phyloP scores from a whole-genome alignment of 2,797 vertebrate species.

The Melanotaenia pygmaea region DNA sequence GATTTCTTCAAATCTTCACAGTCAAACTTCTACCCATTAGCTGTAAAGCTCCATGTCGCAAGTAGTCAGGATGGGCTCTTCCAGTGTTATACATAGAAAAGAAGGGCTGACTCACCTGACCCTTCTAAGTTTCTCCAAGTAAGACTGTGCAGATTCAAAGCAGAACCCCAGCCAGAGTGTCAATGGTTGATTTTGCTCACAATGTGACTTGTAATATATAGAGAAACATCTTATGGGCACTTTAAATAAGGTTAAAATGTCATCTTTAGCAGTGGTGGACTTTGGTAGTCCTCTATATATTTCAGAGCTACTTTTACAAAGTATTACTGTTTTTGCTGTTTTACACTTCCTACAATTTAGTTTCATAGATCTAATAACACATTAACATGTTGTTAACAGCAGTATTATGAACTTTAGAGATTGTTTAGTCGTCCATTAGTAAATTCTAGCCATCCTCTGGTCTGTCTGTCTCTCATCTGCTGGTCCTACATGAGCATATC shows the following conservation, averaged over 20 bases:
- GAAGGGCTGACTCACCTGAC: not conserved
- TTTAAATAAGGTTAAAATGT: not conserved
- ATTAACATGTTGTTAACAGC: conserved; percentile 2
- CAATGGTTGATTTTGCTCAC: not conserved
- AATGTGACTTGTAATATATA: not conserved
- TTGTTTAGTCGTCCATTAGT: conserved; percentile 40
- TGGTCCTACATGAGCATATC: conserved; percentile 21
- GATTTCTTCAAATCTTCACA: not conserved
- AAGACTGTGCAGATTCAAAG: too few relatives aligned
- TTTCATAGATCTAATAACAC: not conserved
- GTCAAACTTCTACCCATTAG: not conserved
- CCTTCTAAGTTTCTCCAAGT: not conserved
- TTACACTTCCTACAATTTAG: not conserved
- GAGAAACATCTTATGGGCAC: not conserved
- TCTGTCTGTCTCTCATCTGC: conserved; percentile 36
- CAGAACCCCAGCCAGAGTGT: not conserved
- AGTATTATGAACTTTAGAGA: conserved; percentile 11
- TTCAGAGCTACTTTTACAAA: not conserved
- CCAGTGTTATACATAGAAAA: not conserved
- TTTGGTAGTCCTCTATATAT: not conserved
- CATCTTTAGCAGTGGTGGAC: not conserved
- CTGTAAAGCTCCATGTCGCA: not conserved
- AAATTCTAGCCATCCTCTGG: conserved; percentile 40
- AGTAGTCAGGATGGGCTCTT: not conserved
- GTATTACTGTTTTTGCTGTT: not conserved